Conservation (phyloP, 2,113 vertebrate genomes). For the Lutjanus erythropterus region DNA sequence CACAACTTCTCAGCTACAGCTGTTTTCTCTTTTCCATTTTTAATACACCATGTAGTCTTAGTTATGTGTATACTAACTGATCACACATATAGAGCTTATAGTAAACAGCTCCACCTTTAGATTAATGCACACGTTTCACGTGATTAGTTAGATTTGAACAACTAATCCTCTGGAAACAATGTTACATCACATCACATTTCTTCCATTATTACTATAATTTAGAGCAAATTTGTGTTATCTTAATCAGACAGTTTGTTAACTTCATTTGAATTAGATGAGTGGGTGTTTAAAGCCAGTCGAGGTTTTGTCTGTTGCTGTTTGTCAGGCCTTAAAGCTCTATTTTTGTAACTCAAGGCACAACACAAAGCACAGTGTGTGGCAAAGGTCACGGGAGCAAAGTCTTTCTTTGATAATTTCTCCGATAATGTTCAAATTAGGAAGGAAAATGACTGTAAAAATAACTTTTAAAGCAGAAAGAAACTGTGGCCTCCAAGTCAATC, state of each 20-base stretch:
- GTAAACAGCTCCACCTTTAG: too few species aligned
- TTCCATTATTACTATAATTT: too few species aligned
- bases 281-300: neutral
- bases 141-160: neutral
- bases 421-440: neutral
- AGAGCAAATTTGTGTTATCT: neutral
- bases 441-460: neutral
- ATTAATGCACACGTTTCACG: neutral
- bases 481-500: neutral
- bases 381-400: neutral
- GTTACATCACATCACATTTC: neutral
- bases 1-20: constrained; percentile 6
- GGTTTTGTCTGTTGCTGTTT: neutral
- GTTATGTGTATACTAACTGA: neutral
- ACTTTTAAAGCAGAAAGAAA: neutral
- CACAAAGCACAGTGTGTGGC: neutral
- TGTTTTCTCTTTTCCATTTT: constrained; percentile 4
- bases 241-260: neutral
- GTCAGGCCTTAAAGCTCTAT: neutral
- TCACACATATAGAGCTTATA: neutral
- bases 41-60: neutral
- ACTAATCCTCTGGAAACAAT: neutral
- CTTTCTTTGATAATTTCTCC: neutral
- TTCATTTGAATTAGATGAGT: neutral
- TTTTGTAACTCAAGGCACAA: neutral